Evolutionary conservation across 2,113 vertebrate genomes (phyloP).

Genomic region (Melanostigma gelatinosum): DNA sequence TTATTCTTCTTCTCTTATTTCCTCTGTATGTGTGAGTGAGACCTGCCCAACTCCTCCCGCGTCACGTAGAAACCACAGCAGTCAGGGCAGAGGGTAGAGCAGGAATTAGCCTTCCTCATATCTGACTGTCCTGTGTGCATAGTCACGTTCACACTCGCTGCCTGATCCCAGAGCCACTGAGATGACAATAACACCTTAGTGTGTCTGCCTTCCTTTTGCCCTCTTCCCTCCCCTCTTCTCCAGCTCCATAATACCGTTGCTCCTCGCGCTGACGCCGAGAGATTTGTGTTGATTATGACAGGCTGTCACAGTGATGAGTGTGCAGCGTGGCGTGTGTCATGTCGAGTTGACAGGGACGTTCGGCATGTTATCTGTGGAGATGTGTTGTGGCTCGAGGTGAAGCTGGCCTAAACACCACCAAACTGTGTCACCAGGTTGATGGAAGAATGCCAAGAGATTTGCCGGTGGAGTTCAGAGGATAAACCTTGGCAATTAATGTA

Average conservation of each 20-base stretch:
- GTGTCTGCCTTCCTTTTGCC: slow-evolving; percentile 61
- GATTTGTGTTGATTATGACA: slow-evolving; percentile 82
- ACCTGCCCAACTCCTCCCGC: slow-evolving; percentile 64
- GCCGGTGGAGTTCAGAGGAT: slow-evolving; percentile 55
- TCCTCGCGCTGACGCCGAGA: slow-evolving; percentile 82
- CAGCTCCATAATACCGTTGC: slow-evolving; percentile 61
- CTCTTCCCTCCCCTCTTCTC: slow-evolving; percentile 58
- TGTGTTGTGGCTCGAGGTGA: slow-evolving; percentile 48
- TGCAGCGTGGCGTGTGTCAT: slow-evolving; percentile 71
- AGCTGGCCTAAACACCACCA: slow-evolving; percentile 48
- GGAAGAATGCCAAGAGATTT: slow-evolving; percentile 75
- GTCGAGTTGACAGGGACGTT: slow-evolving; percentile 68
- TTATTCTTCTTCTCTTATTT: slow-evolving; percentile 81
- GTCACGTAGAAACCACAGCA: slow-evolving; percentile 70
- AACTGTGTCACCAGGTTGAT: slow-evolving; percentile 72
- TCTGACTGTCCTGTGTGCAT: slow-evolving; percentile 61
- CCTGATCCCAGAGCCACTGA: slow-evolving; percentile 53
- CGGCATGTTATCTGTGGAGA: slow-evolving; percentile 61
- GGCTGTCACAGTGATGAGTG: slow-evolving; percentile 78
- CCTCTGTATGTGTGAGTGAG: slow-evolving; percentile 61
- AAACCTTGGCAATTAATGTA: slow-evolving; percentile 41
- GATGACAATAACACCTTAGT: slow-evolving; percentile 66
- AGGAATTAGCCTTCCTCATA: slow-evolving; percentile 62
- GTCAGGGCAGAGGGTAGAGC: slow-evolving; percentile 63
- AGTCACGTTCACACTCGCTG: slow-evolving; percentile 65